Conservation (phyloP, 2,113 vertebrate species). For the Trematocara nigrifrons region DNA sequence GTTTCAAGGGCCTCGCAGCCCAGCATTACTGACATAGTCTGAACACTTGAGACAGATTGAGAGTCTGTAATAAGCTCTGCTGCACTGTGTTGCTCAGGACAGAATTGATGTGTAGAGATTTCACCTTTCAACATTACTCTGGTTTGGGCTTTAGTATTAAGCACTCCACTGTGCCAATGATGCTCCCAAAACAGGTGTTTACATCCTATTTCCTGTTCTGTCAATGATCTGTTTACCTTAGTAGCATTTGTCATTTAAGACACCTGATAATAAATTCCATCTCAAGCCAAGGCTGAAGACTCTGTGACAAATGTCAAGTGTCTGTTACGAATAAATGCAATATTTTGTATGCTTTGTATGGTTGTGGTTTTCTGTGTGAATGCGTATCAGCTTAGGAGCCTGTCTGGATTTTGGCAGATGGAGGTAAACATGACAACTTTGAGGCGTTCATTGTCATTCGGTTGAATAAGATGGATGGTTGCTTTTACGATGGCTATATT, state of each 20-base stretch:
- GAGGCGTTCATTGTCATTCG: constrained; percentile 48
- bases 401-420: constrained; percentile 34
- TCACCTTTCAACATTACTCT: constrained; percentile 53
- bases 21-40: constrained; percentile 39
- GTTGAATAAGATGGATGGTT: constrained; percentile 59
- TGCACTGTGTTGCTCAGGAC: constrained; percentile 46
- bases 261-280: constrained; percentile 50
- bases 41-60: constrained; percentile 62
- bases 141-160: constrained; percentile 37
- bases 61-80: constrained; percentile 61
- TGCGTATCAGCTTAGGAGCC: constrained; percentile 28
- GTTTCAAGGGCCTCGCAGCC: constrained; percentile 33
- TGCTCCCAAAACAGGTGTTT: constrained; percentile 55
- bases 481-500: constrained; percentile 5
- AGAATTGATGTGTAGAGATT: constrained; percentile 57
- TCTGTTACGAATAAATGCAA: constrained; percentile 48
- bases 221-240: constrained; percentile 52
- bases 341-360: constrained; percentile 19
- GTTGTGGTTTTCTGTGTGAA: constrained; percentile 28
- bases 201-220: constrained; percentile 4
- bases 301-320: constrained; percentile 49
- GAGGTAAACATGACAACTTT: constrained; percentile 38
- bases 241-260: constrained; percentile 54
- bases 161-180: constrained; percentile 8
- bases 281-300: not conserved